These are phyloP conservation scores for Cyrtorhinus lividipennis DNA, from an alignment of 1,140 invertebrate genomes.

Conservation along the genomic window DNA sequence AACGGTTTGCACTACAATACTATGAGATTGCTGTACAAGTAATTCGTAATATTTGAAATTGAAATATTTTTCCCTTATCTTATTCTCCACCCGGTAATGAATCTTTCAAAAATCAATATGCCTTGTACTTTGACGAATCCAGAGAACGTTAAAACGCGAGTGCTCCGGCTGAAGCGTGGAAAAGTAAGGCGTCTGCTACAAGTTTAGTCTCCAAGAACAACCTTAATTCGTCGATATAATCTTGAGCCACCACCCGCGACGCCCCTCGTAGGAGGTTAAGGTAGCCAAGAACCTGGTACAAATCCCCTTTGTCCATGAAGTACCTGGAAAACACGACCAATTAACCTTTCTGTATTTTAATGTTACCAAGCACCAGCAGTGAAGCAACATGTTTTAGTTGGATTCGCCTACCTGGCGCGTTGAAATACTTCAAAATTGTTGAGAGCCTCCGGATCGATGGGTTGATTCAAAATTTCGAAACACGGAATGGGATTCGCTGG, in stretches of 20 bases:
- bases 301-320: slow-evolving; percentile 69
- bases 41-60: too few relatives aligned
- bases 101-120: too few relatives aligned
- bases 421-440: slow-evolving; percentile 78
- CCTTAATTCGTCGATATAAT: slow-evolving; percentile 76
- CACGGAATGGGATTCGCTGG: slow-evolving; percentile 47
- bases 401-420: slow-evolving; percentile 69
- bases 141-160: slow-evolving; percentile 11
- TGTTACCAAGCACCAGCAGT: too few relatives aligned
- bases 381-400: too few relatives aligned
- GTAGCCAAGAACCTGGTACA: slow-evolving; percentile 70
- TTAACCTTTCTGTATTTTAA: too few relatives aligned
- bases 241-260: slow-evolving; percentile 54
- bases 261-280: slow-evolving; percentile 81
- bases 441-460: slow-evolving; percentile 49
- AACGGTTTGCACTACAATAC: too few relatives aligned
- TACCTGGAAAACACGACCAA: slow-evolving; percentile 52
- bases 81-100: too few relatives aligned
- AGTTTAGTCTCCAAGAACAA: slow-evolving; percentile 79
- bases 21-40: too few relatives aligned
- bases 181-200: slow-evolving; percentile 72
- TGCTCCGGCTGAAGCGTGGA: slow-evolving; percentile 61
- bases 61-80: too few relatives aligned
- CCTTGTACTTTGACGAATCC: too few relatives aligned
- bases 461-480: slow-evolving; percentile 50